Base-by-base conservation (phyloP, 2,113 vertebrate species). In the Oncorhynchus tshawytscha region DNA sequence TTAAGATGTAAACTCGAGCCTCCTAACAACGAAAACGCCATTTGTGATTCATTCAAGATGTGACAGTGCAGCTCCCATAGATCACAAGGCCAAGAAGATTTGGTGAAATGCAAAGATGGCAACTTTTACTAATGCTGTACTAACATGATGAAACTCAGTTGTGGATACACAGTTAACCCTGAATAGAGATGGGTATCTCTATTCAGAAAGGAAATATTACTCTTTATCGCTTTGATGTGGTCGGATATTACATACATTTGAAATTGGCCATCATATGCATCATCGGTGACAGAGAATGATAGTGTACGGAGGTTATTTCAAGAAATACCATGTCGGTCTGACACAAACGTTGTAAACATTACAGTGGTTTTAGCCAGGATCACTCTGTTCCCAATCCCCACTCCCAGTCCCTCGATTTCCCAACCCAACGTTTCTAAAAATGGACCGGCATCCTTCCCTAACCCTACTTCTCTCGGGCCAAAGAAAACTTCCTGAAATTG, bases 401-500 rank as follows among this genome's bases (percentile, higher is more conserved):
- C 45, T 51, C 15, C 67, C 71, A 25, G 22, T 20, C 27, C 71
- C 62, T 59, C 16, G 5, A 15, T 24, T 20, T 13, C 57, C 72
- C 24, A 12, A 24, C 34, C 75, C 27, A 34, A 74, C 11, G 24
- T 70, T 72, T 73, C 85, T 87, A 89, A 92, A 91, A 93, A 91
- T 89, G 85, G 83, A 80, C 22, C 22, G 16, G 25, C 18, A 51
- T 70, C 24, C 82, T 83, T 75, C 84, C 74, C 75, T 67, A 86
- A 80, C 81, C 81, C 76, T 78, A 39, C 81, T 57, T 71, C 81
- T 85, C 78, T 71, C 31, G 18, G 75, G 89, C 91, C 89, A 92
- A 91, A 88, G 80, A 86, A 90, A 91, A 93, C 91, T 92, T 94
- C 92, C 92, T 92, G 87, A 94, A 91, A 94, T 92, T 92, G 92